phyloP scores from a whole-genome alignment of 2,888 invertebrate species.

The Trachelus tabidus region DNA sequence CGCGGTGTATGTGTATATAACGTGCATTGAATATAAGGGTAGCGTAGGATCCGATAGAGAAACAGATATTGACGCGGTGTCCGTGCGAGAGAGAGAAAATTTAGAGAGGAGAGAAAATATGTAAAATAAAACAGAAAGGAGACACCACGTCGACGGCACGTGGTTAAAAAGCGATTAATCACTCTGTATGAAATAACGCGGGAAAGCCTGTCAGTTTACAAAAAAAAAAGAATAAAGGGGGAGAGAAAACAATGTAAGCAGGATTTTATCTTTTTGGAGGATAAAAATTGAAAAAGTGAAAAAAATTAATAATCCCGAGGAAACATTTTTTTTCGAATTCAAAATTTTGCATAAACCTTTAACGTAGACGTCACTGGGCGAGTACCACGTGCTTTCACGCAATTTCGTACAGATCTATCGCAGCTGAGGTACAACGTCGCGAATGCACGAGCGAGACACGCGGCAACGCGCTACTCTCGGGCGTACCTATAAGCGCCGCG shows the following conservation, averaged over 20 bases:
- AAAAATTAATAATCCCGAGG: not conserved
- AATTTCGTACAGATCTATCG: not conserved
- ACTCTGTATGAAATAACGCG: not conserved
- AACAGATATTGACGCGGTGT: not conserved
- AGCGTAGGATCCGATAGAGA: conserved; percentile 27
- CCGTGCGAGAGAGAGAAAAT: not conserved
- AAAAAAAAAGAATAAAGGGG: not conserved
- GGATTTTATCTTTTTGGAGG: not conserved
- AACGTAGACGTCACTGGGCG: not conserved
- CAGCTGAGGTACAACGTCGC: not conserved
- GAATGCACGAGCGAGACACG: not conserved
- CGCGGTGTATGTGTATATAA: not conserved
- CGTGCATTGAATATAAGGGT: conserved; percentile 2
- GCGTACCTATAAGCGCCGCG: conserved; percentile 11
- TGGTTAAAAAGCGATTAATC: not conserved
- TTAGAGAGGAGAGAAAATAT: not conserved
- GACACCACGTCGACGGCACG: conserved; percentile 4
- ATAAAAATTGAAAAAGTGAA: not conserved
- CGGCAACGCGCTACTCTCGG: not conserved
- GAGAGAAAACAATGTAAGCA: not conserved
- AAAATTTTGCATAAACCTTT: not conserved
- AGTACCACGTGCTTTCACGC: not conserved
- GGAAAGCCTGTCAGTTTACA: not conserved
- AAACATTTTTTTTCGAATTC: not conserved
- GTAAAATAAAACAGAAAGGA: not conserved